These are phyloP conservation scores for Lepidostoma basale DNA, from an alignment of 1,140 invertebrate genomes.

Conservation along the genomic window DNA sequence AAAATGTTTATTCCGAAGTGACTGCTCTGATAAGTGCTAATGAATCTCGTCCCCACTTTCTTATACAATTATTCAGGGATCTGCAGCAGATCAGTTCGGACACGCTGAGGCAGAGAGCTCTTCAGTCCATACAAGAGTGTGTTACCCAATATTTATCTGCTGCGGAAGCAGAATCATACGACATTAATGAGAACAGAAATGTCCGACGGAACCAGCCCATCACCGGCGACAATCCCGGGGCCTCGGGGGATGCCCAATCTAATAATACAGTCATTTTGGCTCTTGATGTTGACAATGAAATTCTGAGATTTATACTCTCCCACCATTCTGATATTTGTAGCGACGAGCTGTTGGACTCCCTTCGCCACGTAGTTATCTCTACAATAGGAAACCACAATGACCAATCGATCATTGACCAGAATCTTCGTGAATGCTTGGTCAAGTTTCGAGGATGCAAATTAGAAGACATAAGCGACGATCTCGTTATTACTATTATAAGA, in stretches of 20 bases:
- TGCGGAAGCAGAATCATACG: slow-evolving; percentile 48
- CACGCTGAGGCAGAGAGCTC: slow-evolving; percentile 64
- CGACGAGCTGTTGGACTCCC: slow-evolving; percentile 52
- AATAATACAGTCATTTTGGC: slow-evolving; percentile 34
- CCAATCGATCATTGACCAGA: slow-evolving; percentile 48
- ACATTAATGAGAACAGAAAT: slow-evolving; percentile 27
- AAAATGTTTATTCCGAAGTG: slow-evolving; percentile 73
- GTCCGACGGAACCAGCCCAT: slow-evolving; percentile 17
- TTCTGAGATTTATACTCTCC: slow-evolving; percentile 55
- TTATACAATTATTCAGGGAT: slow-evolving; percentile 70
- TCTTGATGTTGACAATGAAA: slow-evolving; percentile 54
- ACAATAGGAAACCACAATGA: slow-evolving; percentile 47
- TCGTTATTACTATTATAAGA: slow-evolving; percentile 54
- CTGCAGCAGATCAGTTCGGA: slow-evolving; percentile 70
- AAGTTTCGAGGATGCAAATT: slow-evolving; percentile 56
- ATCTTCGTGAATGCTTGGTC: slow-evolving; percentile 51
- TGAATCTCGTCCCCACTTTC: slow-evolving; percentile 69
- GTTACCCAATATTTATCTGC: slow-evolving; percentile 53
- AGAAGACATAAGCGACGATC: slow-evolving; percentile 55
- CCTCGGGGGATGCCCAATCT: not conserved
- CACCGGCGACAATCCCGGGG: not conserved
- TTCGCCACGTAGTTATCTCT: slow-evolving; percentile 51
- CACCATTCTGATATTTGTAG: slow-evolving; percentile 55
- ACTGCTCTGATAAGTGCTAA: slow-evolving; percentile 73
- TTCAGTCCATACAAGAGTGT: slow-evolving; percentile 66